Evolutionary conservation across 2,888 invertebrate species (phyloP).

Genomic region (Saturnia japonica): DNA sequence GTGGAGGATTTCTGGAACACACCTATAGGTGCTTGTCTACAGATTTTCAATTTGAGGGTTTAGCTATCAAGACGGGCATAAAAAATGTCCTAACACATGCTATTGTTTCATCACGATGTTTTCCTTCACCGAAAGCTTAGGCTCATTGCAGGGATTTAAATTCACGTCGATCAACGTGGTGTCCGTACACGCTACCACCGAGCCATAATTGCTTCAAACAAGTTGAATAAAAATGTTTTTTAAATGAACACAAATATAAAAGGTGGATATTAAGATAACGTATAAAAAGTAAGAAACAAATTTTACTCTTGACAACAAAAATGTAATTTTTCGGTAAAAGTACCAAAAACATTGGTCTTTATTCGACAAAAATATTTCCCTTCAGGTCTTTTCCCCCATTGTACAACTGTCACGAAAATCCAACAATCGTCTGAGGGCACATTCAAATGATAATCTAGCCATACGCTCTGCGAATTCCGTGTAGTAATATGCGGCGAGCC

Average conservation of each 20-base stretch:
- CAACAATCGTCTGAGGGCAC: constrained; percentile 76
- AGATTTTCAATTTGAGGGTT: no score
- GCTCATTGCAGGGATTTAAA: no score
- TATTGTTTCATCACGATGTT: no score
- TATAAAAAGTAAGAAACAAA: constrained; percentile 16
- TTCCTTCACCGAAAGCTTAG: no score
- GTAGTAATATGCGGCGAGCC: constrained; percentile 49
- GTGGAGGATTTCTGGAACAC: no score
- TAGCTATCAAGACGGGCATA: no score
- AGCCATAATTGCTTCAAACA: no score
- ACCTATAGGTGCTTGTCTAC: no score
- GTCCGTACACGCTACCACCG: no score
- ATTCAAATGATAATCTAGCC: constrained; percentile 80
- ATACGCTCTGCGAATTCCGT: constrained; percentile 71
- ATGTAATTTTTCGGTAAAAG: constrained; percentile 61
- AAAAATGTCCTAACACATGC: no score
- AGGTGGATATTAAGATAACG: neutral
- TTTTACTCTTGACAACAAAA: constrained; percentile 61
- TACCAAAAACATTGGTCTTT: constrained; percentile 60
- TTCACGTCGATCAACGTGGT: no score
- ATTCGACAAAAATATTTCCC: constrained; percentile 66
- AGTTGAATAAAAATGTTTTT: neutral
- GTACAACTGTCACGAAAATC: constrained; percentile 71
- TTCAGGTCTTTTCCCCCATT: constrained; percentile 63
- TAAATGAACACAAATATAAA: neutral